Base-by-base conservation (phyloP, 2,888 invertebrate genomes). In the Ormia ochracea region DNA sequence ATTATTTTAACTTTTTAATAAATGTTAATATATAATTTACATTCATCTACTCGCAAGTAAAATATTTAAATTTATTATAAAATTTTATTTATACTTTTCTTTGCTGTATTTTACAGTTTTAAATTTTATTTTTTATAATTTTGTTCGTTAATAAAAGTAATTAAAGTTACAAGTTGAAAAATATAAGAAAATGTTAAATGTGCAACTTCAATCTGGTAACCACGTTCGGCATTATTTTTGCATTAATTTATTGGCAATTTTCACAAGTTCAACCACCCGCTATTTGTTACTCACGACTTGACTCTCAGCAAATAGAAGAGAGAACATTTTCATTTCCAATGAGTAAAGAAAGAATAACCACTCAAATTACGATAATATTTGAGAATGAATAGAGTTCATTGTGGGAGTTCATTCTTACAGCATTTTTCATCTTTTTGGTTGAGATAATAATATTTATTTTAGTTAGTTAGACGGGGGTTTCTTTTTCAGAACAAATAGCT, bases 251-350 rank as follows among this genome's bases (percentile, higher is more conserved):
- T n/a, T n/a, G n/a, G n/a, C n/a, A n/a, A n/a, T 59, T 58, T 2
- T 17, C 52, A 43, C 28, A 21, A 69, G 78, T 78, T 78, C 73
- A 78, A 74, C 68, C 78, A 78, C 78, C 78, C 78, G 78, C 61
- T 78, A 63, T 69, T 56, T 56, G 61, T 54, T 41, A 1, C 19
- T 75, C 54, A 26, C 52, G 26, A 2, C 33, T 38, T 48, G 26
- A 21, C 14, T 28, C 12, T 12, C 10, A 14, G 7, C 4, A 17
- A 41, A 19, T 4, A 5, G 28, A 28, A 38, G 48, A 43, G 75
- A 59, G 59, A 28, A 41, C 3, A 14, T 52, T 50, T 59, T 36
- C 9, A 17, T 17, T 36, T 38, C 4, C 56, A 38, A 56, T 48
- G 73, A 74, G 65, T 50, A 4, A 14, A 21, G 0, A 23, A 21